These are phyloP conservation scores for Pollachius pollachius DNA, from an alignment of 2,113 vertebrate genomes.

Conservation along the genomic window DNA sequence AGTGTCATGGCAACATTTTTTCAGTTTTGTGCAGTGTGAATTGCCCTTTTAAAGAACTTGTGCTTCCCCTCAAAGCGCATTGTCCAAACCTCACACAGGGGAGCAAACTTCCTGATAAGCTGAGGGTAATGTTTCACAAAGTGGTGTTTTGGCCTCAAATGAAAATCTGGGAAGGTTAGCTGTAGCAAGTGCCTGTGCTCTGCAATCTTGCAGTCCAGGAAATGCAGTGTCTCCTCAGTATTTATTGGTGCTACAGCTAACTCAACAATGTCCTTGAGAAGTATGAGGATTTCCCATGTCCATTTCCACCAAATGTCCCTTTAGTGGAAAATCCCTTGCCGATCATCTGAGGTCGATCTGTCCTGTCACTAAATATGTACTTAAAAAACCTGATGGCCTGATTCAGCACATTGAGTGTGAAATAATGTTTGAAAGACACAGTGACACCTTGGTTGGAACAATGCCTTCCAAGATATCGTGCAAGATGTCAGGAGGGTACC, in stretches of 20 bases:
- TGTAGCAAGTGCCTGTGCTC: slow-evolving; percentile 11
- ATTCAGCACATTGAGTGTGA: neutral
- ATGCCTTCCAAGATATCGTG: neutral
- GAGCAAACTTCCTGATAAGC: neutral
- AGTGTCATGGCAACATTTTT: slow-evolving; percentile 6
- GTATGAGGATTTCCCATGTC: slow-evolving; percentile 9
- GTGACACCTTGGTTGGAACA: neutral
- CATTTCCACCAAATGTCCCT: neutral
- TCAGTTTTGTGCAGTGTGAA: neutral
- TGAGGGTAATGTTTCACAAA: slow-evolving; percentile 13
- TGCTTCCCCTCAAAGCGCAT: slow-evolving; percentile 3
- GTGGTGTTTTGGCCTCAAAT: slow-evolving; percentile 15
- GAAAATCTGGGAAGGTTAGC: slow-evolving; percentile 2
- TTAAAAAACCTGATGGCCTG: neutral
- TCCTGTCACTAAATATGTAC: neutral
- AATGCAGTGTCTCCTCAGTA: slow-evolving; percentile 7
- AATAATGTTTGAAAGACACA: neutral
- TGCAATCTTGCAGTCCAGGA: slow-evolving; percentile 12
- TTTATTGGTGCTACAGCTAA: neutral
- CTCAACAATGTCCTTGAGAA: slow-evolving; percentile 15
- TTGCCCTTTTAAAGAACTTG: slow-evolving; percentile 3
- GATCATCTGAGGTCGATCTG: slow-evolving; percentile 5
- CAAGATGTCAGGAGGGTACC: neutral
- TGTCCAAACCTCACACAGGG: slow-evolving; percentile 10
- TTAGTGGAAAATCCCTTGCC: slow-evolving; percentile 7